Base-by-base conservation (phyloP, 2,888 invertebrate species). In the Dichetophora obliterata region DNA sequence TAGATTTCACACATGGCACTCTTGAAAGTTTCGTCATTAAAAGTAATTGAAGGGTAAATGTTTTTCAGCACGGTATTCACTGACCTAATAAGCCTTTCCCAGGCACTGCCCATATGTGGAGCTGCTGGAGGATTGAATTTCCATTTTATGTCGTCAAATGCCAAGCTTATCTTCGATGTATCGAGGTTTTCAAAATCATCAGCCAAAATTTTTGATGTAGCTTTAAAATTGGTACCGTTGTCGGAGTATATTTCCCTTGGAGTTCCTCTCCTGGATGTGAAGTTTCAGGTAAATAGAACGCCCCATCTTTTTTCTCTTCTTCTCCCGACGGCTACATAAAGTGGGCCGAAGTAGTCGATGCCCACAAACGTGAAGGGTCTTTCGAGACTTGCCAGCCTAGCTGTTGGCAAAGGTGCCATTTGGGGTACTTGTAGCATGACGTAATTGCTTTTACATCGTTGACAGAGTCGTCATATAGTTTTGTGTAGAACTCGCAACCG, bases 231-330 rank as follows among this genome's bases (percentile, higher is more conserved):
- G n/a, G n/a, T n/a, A n/a, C n/a, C n/a, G n/a, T n/a, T n/a, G n/a
- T n/a, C n/a, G n/a, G n/a, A n/a, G n/a, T n/a, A n/a, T n/a, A n/a
- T n/a, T n/a, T n/a, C n/a, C n/a, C n/a, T n/a, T n/a, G n/a, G n/a
- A n/a, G n/a, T n/a, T n/a, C 72, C 1, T 76, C 61, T 0, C n/a
- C n/a, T n/a, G n/a, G n/a, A 71, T 78, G n/a, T 77, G 76, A 14
- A 78, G 43, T 9, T 78, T 78, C 80, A 81, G 0, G 80, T 81
- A 34, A 81, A 80, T 65, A 79, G 52, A 14, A 77, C 80, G 3
- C 80, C 80, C 81, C 80, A 82, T 50, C 78, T 72, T n/a, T 83
- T 83, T 57, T 81, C 79, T 5, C 69, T 57, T 5, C 75, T 75
- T 57, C 77, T 68, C 8, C 80, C 78, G 27, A 81, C 66, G 11